phyloP scores from a whole-genome alignment of 2,113 vertebrate genomes.

The Pomatostomus ruficeps region DNA sequence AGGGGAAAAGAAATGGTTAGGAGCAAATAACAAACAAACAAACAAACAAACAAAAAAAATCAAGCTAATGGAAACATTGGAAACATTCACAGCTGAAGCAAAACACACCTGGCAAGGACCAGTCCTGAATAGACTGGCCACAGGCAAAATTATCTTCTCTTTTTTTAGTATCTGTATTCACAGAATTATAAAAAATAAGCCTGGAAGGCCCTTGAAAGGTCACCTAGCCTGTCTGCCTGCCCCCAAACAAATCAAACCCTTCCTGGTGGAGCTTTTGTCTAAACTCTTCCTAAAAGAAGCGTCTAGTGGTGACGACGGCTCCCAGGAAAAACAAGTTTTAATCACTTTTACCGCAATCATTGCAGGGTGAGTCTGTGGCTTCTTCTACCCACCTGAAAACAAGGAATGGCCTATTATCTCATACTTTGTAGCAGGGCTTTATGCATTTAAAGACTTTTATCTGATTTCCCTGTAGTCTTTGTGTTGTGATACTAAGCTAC shows the following conservation, averaged over 20 bases:
- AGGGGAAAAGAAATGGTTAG: neutral
- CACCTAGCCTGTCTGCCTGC: slow-evolving; percentile 57
- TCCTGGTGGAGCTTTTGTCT: slow-evolving; percentile 46
- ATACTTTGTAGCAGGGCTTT: slow-evolving; percentile 36
- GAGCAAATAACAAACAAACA: neutral
- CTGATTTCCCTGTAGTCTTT: slow-evolving; percentile 32
- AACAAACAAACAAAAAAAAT: too few relatives aligned
- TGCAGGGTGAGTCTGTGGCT: slow-evolving; percentile 16
- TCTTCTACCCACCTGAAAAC: slow-evolving; percentile 38
- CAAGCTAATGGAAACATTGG: too few relatives aligned
- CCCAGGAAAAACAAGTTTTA: slow-evolving; percentile 62
- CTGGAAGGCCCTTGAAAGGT: slow-evolving; percentile 42
- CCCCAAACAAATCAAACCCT: neutral
- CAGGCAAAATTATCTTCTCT: slow-evolving; percentile 19
- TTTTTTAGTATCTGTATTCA: slow-evolving; percentile 4
- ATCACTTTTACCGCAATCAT: neutral
- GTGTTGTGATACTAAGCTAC: slow-evolving; percentile 38
- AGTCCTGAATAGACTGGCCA: slow-evolving; percentile 36
- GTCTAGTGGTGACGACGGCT: slow-evolving; percentile 14
- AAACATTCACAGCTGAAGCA: neutral
- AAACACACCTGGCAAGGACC: slow-evolving; percentile 29
- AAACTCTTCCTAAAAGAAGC: slow-evolving; percentile 40
- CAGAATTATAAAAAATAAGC: slow-evolving; percentile 55
- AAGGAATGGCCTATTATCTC: slow-evolving; percentile 47
- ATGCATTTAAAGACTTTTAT: slow-evolving; percentile 54